Conservation (phyloP, 2,888 invertebrate species). For the Napeogenes sylphis region DNA sequence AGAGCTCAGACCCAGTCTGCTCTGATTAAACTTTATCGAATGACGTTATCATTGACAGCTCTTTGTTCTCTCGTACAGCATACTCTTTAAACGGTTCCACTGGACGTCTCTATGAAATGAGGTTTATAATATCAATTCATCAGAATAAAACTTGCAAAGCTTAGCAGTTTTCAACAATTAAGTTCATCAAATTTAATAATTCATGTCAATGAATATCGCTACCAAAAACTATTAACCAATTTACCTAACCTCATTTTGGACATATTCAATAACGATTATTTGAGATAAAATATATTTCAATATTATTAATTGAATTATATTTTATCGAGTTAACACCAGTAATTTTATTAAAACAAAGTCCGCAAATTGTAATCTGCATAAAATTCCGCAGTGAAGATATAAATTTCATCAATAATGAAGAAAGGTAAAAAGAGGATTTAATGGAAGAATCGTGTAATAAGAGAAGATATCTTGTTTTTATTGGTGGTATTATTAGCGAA, state of each 20-base stretch:
- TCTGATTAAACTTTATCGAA: constrained; percentile 9
- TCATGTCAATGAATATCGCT: not conserved
- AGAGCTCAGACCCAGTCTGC: not conserved
- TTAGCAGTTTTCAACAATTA: constrained; percentile 11
- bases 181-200: constrained; percentile 8
- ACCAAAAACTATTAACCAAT: too few relatives aligned
- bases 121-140: not conserved
- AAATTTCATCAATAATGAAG: too few relatives aligned
- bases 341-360: too few relatives aligned
- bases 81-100: not conserved
- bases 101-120: not conserved
- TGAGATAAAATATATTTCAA: too few relatives aligned
- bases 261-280: too few relatives aligned
- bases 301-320: too few relatives aligned
- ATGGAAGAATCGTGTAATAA: not conserved
- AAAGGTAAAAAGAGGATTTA: too few relatives aligned
- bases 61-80: constrained; percentile 3
- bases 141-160: not conserved
- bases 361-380: too few relatives aligned
- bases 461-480: not conserved
- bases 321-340: too few relatives aligned
- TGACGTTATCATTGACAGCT: constrained; percentile 11
- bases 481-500: constrained; percentile 8
- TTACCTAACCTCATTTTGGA: too few relatives aligned
- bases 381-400: too few relatives aligned